phyloP scores from a whole-genome alignment of 2,888 invertebrate genomes.

The Agrochola litura region DNA sequence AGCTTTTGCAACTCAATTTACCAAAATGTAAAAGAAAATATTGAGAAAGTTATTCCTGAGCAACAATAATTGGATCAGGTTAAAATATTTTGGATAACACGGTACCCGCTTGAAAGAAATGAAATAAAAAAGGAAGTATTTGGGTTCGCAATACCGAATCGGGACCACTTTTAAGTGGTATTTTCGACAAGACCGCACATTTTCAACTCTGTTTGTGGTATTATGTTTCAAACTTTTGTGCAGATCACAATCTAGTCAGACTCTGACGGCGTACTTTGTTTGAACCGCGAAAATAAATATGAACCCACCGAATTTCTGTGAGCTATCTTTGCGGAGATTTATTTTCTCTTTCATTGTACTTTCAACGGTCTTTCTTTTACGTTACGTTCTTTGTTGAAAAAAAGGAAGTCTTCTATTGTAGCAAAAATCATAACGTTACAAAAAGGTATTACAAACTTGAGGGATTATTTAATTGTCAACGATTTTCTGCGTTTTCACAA shows the following conservation, averaged over 20 bases:
- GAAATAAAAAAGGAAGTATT: constrained; percentile 63
- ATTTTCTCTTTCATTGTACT: constrained; percentile 63
- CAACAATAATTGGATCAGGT: constrained; percentile 59
- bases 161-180: constrained; percentile 84
- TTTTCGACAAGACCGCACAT: constrained; percentile 79
- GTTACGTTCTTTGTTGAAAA: constrained; percentile 38
- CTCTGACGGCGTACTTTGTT: constrained; percentile 79
- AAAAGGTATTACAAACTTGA: constrained; percentile 42
- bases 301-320: constrained; percentile 62
- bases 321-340: constrained; percentile 62
- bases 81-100: constrained; percentile 59
- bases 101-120: constrained; percentile 63
- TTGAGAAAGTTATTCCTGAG: constrained; percentile 52
- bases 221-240: constrained; percentile 82
- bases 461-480: constrained; percentile 46
- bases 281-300: constrained; percentile 52
- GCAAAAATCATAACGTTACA: constrained; percentile 38
- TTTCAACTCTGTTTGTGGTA: constrained; percentile 78
- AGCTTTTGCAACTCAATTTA: constrained; percentile 67
- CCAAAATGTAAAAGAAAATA: constrained; percentile 61
- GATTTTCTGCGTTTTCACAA: constrained; percentile 33
- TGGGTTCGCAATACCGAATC: constrained; percentile 60
- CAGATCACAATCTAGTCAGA: constrained; percentile 84
- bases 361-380: constrained; percentile 48
- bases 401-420: constrained; percentile 46